phyloP scores from a whole-genome alignment of 2,113 vertebrate species.

The Narcine bancroftii region DNA sequence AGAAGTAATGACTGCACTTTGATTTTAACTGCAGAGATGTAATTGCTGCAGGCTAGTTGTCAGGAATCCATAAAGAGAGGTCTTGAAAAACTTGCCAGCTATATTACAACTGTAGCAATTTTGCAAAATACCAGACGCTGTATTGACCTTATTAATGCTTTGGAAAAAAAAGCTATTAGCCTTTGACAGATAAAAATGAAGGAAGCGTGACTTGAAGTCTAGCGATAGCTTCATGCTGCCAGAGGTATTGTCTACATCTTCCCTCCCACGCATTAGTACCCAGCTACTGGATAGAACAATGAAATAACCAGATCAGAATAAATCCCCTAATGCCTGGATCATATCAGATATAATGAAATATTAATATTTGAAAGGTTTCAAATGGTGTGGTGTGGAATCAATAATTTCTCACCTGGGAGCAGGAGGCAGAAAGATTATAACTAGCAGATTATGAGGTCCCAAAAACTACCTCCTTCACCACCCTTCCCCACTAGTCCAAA shows the following conservation, averaged over 20 bases:
- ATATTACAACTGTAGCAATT: neutral
- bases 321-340: neutral
- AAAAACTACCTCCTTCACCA: no score
- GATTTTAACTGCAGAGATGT: neutral
- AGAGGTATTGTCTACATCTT: neutral
- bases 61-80: neutral
- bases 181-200: neutral
- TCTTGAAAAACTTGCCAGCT: neutral
- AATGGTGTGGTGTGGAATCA: neutral
- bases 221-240: neutral
- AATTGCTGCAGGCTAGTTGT: neutral
- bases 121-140: neutral
- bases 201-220: neutral
- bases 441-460: neutral
- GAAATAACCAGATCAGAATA: constrained; percentile 7
- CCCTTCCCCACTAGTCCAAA: no score
- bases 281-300: neutral
- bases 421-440: neutral
- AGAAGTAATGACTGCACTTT: neutral
- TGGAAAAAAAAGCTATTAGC: neutral
- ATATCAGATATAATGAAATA: neutral
- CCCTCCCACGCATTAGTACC: neutral
- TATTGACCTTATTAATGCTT: neutral
- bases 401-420: neutral
- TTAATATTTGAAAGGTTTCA: neutral